Evolutionary conservation across 2,888 invertebrate species (phyloP).

Genomic region (Epinotia brunnichana): DNA sequence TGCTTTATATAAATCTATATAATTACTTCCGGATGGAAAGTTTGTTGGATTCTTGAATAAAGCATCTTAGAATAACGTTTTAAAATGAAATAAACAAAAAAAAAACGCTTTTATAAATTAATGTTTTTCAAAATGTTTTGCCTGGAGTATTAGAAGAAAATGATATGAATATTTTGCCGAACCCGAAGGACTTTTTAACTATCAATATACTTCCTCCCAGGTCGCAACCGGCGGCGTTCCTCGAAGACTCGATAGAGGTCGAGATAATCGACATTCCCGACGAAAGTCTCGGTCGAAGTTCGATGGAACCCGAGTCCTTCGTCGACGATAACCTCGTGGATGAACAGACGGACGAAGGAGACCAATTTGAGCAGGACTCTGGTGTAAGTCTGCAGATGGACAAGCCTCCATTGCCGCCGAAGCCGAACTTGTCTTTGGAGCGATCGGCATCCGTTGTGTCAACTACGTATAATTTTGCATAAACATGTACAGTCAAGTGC

Average conservation of each 20-base stretch:
- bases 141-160: too few relatives aligned
- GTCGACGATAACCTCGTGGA: conserved; percentile 14
- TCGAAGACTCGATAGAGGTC: conserved; percentile 45
- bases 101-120: too few relatives aligned
- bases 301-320: conserved; percentile 33
- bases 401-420: conserved; percentile 69
- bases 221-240: conserved; percentile 23
- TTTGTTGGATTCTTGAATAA: too few relatives aligned
- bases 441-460: conserved; percentile 48
- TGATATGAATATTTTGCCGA: neutral
- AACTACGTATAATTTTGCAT: conserved; percentile 29
- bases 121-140: too few relatives aligned
- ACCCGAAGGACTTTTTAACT: neutral
- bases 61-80: too few relatives aligned
- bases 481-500: neutral
- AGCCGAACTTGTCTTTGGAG: conserved; percentile 57
- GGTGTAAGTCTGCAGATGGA: conserved; percentile 52
- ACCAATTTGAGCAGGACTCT: conserved; percentile 50
- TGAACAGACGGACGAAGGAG: conserved; percentile 19
- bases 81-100: too few relatives aligned
- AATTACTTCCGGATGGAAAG: too few relatives aligned
- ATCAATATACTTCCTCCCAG: conserved; percentile 19
- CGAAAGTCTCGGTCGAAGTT: conserved; percentile 14
- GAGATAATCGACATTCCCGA: conserved; percentile 41
- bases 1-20: too few relatives aligned